Evolutionary conservation across 2,797 vertebrate genomes (phyloP), one percentile per base, ranked within the genome.

Genomic region (Coregonus sp.): DNA sequence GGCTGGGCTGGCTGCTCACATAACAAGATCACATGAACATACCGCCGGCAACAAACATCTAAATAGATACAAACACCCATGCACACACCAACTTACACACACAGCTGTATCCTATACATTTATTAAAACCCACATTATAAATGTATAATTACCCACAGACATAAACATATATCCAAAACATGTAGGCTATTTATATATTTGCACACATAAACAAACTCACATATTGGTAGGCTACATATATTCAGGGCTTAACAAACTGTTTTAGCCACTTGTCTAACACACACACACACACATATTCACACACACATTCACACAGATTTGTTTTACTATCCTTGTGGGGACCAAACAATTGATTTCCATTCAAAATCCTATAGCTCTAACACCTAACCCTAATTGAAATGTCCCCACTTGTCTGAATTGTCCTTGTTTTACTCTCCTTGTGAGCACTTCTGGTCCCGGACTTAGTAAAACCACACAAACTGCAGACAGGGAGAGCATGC

Each of bases 191-290:
- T 25, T 12, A 63, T 63, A 63, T 20, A 63, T 25, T 20, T 20
- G 66, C 65, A 40, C 75, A 76, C 63, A 70, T 63, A 79, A 70
- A 78, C 65, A 74, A 37, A 14, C n/a, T 29, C 40, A 52, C 31
- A 66, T 35, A 66, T 59, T 59, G n/a, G 1, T 63, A 54, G 54
- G 31, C 14, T 54, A 35, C 2, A 72, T 7, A 35, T 56, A 29
- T 20, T 14, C 15, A 9, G 7, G 20, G 20, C 14, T 50, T 33
- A 5, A 35, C 6, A 25, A 51, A 35, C 16, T 63, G 2, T 61
- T 61, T 68, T 15, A 31, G 25, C 5, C n/a, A 25, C 6, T 4
- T n/a, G 6, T 18, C 15, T 18, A 56, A 54, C 12, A 69, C 20
- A 61, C 25, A 25, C 25, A 67, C n/a, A 25, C 25, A 63, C 35